Evolutionary conservation across 2,797 vertebrate species (phyloP), one percentile per base, ranked within the genome.

Genomic region (Rhincodon typus): DNA sequence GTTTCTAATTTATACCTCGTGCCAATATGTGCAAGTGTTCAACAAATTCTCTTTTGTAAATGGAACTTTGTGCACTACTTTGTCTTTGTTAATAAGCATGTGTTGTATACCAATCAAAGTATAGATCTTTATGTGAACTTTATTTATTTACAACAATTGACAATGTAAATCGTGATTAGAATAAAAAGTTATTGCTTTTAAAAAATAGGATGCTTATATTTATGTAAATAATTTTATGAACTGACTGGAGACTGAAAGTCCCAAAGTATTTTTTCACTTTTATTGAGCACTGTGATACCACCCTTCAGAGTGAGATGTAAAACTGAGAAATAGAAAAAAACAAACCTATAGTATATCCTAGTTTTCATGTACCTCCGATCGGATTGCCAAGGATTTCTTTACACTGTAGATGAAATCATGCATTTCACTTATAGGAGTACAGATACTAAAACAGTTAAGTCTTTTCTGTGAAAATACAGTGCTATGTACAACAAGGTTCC

Each of bases 21-120:
- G 98, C 98, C 98, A 98, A 98, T 97, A 97, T 97, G 97, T 96
- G 96, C 96, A 97, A 97, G 96, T 97, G 97, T 97, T 98, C 96
- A 97, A 96, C 97, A 96, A 96, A 96, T 23, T 95, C 67, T 21
- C 82, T 95, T 96, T 70, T 96, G 96, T 95, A 96, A 62, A 95
- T 96, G 57, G 95, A 96, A 96, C 96, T 6, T 86, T 34, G 74
- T 93, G 90, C 90, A 93, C 90, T 93, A 95, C 30, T 95, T 72
- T 77, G 94, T 95, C 69, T 74, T 95, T 95, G 94, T 77, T 96
- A 95, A 96, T 96, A 96, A 94, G 96, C 95, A 97, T 96, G 96
- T 97, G 97, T 96, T 96, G 95, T 96, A 95, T 96, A 96, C 96
- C 97, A 95, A 95, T 95, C 95, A 96, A 97, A 97, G 88, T 95